Base-by-base conservation (phyloP, 2,888 invertebrate species). In the Osmoderma eremita region DNA sequence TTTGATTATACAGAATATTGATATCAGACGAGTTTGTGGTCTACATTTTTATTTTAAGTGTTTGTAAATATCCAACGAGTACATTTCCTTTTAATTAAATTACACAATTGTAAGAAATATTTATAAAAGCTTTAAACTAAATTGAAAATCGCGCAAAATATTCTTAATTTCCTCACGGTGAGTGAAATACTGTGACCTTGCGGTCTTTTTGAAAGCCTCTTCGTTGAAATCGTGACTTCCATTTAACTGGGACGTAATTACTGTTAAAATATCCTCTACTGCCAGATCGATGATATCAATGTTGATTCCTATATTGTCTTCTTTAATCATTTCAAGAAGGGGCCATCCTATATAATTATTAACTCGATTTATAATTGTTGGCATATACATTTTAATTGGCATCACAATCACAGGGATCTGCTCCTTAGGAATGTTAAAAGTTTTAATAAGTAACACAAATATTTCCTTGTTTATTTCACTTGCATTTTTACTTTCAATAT, bases 321-420 rank as follows among this genome's bases (percentile, higher is more conserved):
- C 49, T 56, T 56, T 13, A 10, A 18, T 49, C 4, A 22, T 22
- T 13, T 18, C 8, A 15, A 65, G 36, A 12, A 65, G 3, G 8
- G 54, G 45, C 20, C 38, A 20, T n/a, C 65, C 49, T 24, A 65
- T n/a, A 10, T 49, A 49, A 20, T 12, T 38, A 38, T 65, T 65
- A 1, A 56, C 10, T 30, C 17, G 17, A 49, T 45, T 36, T 18
- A 49, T 18, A 18, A 65, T 17, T 13, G 38, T 6, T 6, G 36
- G 65, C 18, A 65, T 36, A 36, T 56, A 13, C 3, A 5, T 45
- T 38, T 17, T 65, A 24, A 65, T 20, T 18, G 20, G 6, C n/a
- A 8, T 22, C 17, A 30, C 36, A n/a, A 56, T n/a, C 36, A 65
- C 13, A 8, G 56, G 56, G 4, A 65, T 15, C 13, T 56, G 56